Base-by-base conservation (phyloP, 2,888 invertebrate species). In the Ametastegia equiseti region DNA sequence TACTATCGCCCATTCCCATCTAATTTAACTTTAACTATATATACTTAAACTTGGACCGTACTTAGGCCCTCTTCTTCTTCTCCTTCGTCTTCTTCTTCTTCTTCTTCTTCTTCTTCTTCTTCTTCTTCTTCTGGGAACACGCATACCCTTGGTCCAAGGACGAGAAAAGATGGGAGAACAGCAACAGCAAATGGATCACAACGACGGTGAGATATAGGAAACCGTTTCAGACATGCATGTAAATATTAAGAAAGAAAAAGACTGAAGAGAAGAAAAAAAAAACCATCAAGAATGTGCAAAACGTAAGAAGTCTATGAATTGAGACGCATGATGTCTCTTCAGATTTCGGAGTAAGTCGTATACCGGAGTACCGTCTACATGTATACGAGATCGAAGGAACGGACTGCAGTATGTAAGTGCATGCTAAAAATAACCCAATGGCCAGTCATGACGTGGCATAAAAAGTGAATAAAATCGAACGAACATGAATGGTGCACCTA, bases 1-100 rank as follows among this genome's bases (percentile, higher is more conserved):
- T 69, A 65, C 67, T 80, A 80, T 80, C 80, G 47, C 69, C 50
- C 80, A 80, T 80, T 80, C 80, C 67, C 80, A 80, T 80, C 67
- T 80, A 80, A 80, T 80, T 80, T 67, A 80, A 80, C 23, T 80
- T 50, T 69, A 80, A 67, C 80, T 80, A 80, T 80, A 80, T 69
- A 80, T 54, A 75, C 75, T 75, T 75, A 75, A 75, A 75, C 36
- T 19, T 54, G 75, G 75, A 75, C 75, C 75, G 75, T 75, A 75
- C 54, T 75, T 75, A 75, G 54, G 33, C 75, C 75, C 39, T 71
- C 80, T 75, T 57, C 57, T 27, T 63, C 65, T 75, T 36, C 27
- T 30, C 71, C 81, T 60, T 45, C 77, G 71, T 63, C 80, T 75
- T 36, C 73, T 13, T 63, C 57, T 69, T 36, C 27, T 47, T 75